These are phyloP conservation scores for Passer montanus DNA, from an alignment of 2,113 vertebrate genomes.

Conservation along the genomic window DNA sequence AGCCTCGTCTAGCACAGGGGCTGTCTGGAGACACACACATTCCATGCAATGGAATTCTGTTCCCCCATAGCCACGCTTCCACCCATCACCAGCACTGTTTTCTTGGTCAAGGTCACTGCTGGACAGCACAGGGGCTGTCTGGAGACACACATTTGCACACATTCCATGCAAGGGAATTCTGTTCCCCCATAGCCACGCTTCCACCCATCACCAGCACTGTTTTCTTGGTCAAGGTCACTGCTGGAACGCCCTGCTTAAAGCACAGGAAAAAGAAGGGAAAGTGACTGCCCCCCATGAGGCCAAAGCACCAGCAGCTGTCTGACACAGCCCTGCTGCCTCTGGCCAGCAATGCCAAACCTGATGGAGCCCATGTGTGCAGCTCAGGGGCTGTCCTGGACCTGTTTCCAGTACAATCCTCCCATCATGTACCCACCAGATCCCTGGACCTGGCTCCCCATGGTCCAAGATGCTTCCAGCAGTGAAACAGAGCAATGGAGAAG, in stretches of 20 bases:
- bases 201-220: not conserved
- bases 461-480: not conserved
- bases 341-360: not conserved
- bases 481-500: not conserved
- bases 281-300: not conserved
- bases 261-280: not conserved
- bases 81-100: not conserved
- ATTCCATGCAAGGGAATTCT: not conserved
- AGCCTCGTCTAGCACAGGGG: not conserved
- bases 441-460: fast-evolving
- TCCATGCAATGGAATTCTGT: not conserved
- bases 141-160: not conserved
- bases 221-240: not conserved
- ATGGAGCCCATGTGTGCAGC: not conserved
- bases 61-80: not conserved
- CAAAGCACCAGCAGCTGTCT: not conserved
- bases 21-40: not conserved
- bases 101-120: not conserved
- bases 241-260: not conserved
- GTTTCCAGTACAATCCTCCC: not conserved
- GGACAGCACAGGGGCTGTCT: too few species aligned
- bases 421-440: fast-evolving
- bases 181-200: not conserved
- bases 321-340: not conserved
- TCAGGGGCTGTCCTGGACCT: not conserved